A percentile compares a stretch with the other conserved stretches of the same genome.
phyloP scores from a whole-genome alignment of 2,888 invertebrate species.

The Volucella bombylans region DNA sequence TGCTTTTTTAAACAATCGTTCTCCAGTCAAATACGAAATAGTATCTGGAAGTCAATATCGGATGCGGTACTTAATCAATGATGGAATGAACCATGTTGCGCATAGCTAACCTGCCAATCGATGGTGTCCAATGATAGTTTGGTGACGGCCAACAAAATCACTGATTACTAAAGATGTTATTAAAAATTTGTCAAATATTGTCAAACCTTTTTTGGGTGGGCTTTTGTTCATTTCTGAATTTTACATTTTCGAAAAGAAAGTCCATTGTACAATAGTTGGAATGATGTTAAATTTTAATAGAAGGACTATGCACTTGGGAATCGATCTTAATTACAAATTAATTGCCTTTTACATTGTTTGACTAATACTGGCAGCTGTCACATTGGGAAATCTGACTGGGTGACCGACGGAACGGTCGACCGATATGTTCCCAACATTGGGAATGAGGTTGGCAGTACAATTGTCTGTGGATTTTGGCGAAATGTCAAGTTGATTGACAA shows the following conservation, averaged over 20 bases:
- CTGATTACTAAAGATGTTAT: constrained; percentile 40
- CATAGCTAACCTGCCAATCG: background rate
- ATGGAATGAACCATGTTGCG: background rate
- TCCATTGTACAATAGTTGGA: background rate
- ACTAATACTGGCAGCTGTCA: constrained; percentile 60
- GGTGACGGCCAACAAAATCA: background rate
- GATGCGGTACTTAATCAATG: background rate
- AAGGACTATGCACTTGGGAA: background rate
- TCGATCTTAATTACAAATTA: constrained; percentile 63
- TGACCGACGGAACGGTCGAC: too few relatives aligned
- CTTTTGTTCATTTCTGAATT: background rate
- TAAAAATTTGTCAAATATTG: constrained; percentile 5
- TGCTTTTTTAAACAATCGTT: constrained; percentile 41
- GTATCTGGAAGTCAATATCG: constrained; percentile 6
- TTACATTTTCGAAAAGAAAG: constrained; percentile 37
- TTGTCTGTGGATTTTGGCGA: constrained; percentile 70
- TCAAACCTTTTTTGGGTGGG: background rate
- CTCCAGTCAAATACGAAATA: background rate
- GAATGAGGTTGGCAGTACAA: constrained; percentile 60
- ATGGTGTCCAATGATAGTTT: constrained; percentile 23
- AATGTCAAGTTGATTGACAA: constrained; percentile 70
- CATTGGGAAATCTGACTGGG: constrained; percentile 52
- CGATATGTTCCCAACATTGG: constrained; percentile 38
- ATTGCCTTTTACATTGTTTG: constrained; percentile 62
- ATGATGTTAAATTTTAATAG: background rate